These are phyloP conservation scores for Dufourea novaeangliae DNA, from an alignment of 1,140 invertebrate species.

Conservation along the genomic window DNA sequence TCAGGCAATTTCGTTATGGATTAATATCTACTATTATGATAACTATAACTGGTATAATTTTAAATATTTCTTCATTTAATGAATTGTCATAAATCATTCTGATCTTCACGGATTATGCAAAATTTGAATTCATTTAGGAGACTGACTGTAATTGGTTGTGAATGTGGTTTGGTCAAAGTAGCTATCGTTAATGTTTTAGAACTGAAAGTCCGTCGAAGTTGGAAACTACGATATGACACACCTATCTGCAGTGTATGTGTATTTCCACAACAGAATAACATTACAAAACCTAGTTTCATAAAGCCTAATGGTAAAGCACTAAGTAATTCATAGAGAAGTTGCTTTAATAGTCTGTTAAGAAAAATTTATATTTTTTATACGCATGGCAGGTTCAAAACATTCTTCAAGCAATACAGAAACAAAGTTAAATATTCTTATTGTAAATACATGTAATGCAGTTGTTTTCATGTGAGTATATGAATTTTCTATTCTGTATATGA, in stretches of 20 bases:
- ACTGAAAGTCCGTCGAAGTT: conserved; percentile 80
- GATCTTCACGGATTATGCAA: conserved; percentile 2
- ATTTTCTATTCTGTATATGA: conserved; percentile 35
- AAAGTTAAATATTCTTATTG: conserved; percentile 83
- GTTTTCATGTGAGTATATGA: conserved; percentile 83
- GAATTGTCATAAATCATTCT: neutral
- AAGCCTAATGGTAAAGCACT: conserved; percentile 58
- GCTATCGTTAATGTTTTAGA: conserved; percentile 81
- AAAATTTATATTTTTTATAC: neutral
- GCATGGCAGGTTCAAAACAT: conserved; percentile 48
- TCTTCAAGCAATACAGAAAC: conserved; percentile 48
- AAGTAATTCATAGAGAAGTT: conserved; percentile 13
- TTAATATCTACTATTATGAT: conserved; percentile 83
- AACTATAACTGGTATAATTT: conserved; percentile 79
- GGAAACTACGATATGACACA: conserved; percentile 83
- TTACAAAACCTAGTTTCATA: conserved; percentile 67
- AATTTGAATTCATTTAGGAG: conserved; percentile 75
- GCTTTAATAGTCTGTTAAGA: neutral
- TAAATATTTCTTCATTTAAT: conserved; percentile 3
- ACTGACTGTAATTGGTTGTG: conserved; percentile 85
- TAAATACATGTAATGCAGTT: conserved; percentile 83
- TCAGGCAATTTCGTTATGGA: conserved; percentile 84
- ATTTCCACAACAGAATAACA: conserved; percentile 77
- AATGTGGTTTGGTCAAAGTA: conserved; percentile 84
- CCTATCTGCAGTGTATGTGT: conserved; percentile 83